phyloP scores from a whole-genome alignment of 1,140 invertebrate genomes.

The Mesaphorura yosii region DNA sequence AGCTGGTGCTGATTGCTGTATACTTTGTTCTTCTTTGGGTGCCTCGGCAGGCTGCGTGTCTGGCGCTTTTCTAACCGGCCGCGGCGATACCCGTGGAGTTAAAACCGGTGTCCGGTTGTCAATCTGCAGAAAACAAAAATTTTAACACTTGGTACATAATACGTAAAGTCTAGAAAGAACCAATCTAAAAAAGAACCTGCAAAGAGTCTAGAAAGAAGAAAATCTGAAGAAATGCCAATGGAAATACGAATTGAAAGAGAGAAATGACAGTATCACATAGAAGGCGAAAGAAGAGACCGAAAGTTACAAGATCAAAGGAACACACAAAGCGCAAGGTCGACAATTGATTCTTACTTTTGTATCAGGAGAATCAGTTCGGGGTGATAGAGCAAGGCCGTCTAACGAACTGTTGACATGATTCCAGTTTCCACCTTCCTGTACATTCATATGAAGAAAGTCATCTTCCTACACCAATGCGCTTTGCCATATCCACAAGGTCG shows the following conservation, averaged over 20 bases:
- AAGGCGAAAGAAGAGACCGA: too few species aligned
- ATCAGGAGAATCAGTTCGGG: conserved; percentile 40
- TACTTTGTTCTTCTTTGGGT: not conserved
- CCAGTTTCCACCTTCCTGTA: conserved; percentile 36
- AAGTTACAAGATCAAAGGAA: too few species aligned
- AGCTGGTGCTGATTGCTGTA: not conserved
- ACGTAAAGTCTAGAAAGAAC: too few species aligned
- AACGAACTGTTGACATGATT: conserved; percentile 42
- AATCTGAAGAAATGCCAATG: too few species aligned
- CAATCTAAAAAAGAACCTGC: too few species aligned
- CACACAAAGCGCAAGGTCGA: too few species aligned
- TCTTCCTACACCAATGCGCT: not conserved
- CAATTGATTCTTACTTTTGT: conserved; percentile 36
- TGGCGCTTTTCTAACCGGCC: conserved; percentile 16
- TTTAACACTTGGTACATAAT: too few species aligned
- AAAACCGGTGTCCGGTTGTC: conserved; percentile 16
- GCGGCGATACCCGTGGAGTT: conserved; percentile 26
- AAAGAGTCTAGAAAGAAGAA: too few species aligned
- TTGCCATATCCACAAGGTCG: too few species aligned
- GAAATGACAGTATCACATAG: too few species aligned
- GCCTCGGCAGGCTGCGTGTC: not conserved
- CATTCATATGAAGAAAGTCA: not conserved
- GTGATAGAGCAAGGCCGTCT: conserved; percentile 44
- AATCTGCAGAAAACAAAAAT: too few species aligned
- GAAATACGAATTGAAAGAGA: too few species aligned